These are phyloP conservation scores for Brienomyrus longianalis DNA, from an alignment of 2,113 vertebrate genomes.

Conservation along the genomic window DNA sequence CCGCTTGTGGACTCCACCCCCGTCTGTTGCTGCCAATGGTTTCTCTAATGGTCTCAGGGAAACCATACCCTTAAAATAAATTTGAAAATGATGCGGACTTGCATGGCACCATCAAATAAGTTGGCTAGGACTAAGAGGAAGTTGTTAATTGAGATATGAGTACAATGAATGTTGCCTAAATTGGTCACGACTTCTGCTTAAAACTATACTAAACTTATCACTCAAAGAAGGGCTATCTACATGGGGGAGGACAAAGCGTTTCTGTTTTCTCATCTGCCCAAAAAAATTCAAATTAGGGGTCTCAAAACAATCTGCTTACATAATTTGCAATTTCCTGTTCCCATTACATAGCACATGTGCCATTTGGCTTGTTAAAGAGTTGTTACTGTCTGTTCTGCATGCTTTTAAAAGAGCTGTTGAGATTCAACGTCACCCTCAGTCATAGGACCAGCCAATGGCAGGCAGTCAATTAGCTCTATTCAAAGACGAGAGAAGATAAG, in stretches of 20 bases:
- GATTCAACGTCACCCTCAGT: slow-evolving; percentile 20
- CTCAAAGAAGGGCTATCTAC: not conserved
- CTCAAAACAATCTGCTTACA: slow-evolving; percentile 29
- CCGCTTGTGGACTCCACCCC: slow-evolving; percentile 11
- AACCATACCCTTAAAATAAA: slow-evolving; percentile 33
- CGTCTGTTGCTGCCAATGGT: slow-evolving; percentile 22
- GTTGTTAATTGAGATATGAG: slow-evolving; percentile 43
- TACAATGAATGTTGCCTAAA: slow-evolving; percentile 26
- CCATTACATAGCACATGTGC: slow-evolving; percentile 28
- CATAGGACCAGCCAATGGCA: slow-evolving; percentile 6
- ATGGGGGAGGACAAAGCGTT: not conserved
- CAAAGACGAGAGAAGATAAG: slow-evolving; percentile 9
- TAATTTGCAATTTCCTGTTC: slow-evolving; percentile 34
- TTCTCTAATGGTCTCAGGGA: slow-evolving; percentile 34
- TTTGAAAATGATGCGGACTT: slow-evolving; percentile 38
- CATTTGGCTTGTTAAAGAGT: slow-evolving; percentile 22
- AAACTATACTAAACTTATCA: slow-evolving; percentile 27
- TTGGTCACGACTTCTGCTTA: slow-evolving; percentile 12
- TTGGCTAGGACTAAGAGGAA: slow-evolving; percentile 39
- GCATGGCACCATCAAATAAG: slow-evolving; percentile 36
- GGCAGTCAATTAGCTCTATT: slow-evolving; percentile 24
- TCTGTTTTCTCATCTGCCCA: slow-evolving; percentile 8
- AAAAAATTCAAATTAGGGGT: slow-evolving; percentile 10
- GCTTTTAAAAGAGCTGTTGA: slow-evolving; percentile 25
- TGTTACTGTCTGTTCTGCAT: slow-evolving; percentile 37